Percentiles rank a stretch among this genome's conserved stretches.
phyloP scores from a whole-genome alignment of 2,113 vertebrate genomes.

The Epinephelus fuscoguttatus region DNA sequence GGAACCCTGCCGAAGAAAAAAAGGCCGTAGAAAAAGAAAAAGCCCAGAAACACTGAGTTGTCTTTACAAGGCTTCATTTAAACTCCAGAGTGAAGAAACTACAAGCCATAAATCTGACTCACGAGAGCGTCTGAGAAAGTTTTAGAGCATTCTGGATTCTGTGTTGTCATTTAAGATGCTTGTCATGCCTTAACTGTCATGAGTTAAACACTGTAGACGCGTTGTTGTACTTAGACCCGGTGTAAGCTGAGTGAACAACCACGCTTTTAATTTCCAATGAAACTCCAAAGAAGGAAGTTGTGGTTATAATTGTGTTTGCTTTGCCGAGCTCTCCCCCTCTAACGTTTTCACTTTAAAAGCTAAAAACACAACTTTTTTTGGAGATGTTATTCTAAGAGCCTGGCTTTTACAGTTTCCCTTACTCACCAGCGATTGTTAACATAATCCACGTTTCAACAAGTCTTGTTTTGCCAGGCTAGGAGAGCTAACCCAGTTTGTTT shows the following conservation, averaged over 20 bases:
- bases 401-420: constrained; percentile 67
- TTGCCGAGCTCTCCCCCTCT: constrained; percentile 45
- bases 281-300: constrained; percentile 72
- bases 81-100: constrained; percentile 39
- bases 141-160: constrained; percentile 24
- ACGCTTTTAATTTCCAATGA: constrained; percentile 56
- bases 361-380: constrained; percentile 65
- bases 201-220: neutral
- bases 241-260: constrained; percentile 16
- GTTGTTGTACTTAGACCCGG: constrained; percentile 8
- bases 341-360: constrained; percentile 71
- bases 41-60: constrained; percentile 38
- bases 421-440: constrained; percentile 71
- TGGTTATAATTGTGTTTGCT: constrained; percentile 73
- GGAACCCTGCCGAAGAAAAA: constrained; percentile 61
- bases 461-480: constrained; percentile 76
- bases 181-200: constrained; percentile 18
- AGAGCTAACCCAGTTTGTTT: constrained; percentile 77
- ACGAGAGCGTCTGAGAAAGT: constrained; percentile 8
- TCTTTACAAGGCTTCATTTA: constrained; percentile 55
- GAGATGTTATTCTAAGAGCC: constrained; percentile 71
- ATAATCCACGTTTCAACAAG: constrained; percentile 83
- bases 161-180: constrained; percentile 30
- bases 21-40: constrained; percentile 42
- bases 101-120: constrained; percentile 35